A percentile compares a stretch with the other conserved stretches of the same genome.
phyloP scores from a whole-genome alignment of 2,113 vertebrate genomes.

The Gavia stellata region DNA sequence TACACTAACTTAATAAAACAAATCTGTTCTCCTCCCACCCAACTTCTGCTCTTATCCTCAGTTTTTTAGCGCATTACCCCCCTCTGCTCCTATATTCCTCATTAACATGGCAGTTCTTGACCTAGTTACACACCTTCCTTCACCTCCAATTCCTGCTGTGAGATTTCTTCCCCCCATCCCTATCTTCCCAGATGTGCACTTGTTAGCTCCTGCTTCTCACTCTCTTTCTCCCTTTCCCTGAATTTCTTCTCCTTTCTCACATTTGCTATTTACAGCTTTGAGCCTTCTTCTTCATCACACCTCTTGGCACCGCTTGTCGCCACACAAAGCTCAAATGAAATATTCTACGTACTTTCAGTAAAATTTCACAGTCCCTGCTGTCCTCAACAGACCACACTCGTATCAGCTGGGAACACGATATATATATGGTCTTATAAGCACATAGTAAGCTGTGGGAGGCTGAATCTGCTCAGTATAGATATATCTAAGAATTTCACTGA shows the following conservation, averaged over 20 bases:
- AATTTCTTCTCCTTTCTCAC: neutral
- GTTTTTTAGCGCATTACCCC: neutral
- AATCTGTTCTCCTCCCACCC: constrained; percentile 59
- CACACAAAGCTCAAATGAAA: neutral
- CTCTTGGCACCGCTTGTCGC: neutral
- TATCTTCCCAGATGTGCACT: neutral
- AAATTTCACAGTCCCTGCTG: neutral
- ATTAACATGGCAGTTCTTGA: neutral
- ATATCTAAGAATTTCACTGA: neutral
- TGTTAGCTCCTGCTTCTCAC: neutral
- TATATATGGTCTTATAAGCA: neutral
- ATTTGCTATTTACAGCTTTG: neutral
- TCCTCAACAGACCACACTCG: neutral
- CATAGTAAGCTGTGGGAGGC: neutral
- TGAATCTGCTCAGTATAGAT: neutral
- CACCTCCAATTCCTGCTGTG: neutral
- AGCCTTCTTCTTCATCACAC: neutral
- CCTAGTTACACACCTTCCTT: neutral
- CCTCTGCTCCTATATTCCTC: neutral
- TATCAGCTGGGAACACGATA: neutral
- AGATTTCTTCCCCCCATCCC: neutral
- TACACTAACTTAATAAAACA: constrained; percentile 41
- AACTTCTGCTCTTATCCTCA: constrained; percentile 23
- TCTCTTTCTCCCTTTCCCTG: neutral
- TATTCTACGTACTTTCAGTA: neutral